These are phyloP conservation scores for Cerastis rubricosa DNA, from an alignment of 2,888 invertebrate genomes.

Conservation along the genomic window DNA sequence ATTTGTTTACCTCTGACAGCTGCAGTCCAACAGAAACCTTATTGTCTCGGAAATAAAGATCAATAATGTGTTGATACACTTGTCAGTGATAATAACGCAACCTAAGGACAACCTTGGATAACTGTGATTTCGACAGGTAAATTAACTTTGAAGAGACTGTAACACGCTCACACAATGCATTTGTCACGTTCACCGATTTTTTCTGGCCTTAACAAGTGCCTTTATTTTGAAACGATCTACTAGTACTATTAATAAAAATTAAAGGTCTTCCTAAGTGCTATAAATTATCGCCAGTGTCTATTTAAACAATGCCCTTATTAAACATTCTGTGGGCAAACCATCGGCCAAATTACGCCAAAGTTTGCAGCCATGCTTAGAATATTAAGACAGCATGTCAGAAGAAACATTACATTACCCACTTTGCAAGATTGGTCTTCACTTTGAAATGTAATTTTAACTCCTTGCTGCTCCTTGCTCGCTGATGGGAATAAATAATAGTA, in stretches of 20 bases:
- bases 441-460: conserved; percentile 22
- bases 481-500: conserved; percentile 18
- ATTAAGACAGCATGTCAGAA: conserved; percentile 34
- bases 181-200: background rate
- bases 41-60: background rate
- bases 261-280: conserved; percentile 11
- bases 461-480: conserved; percentile 4
- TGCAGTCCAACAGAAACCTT: background rate
- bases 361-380: conserved; percentile 54
- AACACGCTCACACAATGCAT: background rate
- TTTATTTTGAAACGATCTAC: background rate
- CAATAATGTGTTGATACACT: background rate
- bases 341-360: conserved; percentile 62
- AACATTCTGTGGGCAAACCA: conserved; percentile 53
- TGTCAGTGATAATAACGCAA: background rate
- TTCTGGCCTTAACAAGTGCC: too few relatives aligned
- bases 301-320: conserved; percentile 45
- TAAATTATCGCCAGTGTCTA: conserved; percentile 28
- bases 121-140: background rate
- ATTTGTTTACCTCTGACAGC: background rate
- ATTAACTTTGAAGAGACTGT: too few relatives aligned
- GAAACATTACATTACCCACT: conserved; percentile 33
- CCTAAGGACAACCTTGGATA: background rate
- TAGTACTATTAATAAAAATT: background rate
- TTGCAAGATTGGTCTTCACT: conserved; percentile 36